phyloP scores from a whole-genome alignment of 2,888 invertebrate species.

The Salpingus planirostris region DNA sequence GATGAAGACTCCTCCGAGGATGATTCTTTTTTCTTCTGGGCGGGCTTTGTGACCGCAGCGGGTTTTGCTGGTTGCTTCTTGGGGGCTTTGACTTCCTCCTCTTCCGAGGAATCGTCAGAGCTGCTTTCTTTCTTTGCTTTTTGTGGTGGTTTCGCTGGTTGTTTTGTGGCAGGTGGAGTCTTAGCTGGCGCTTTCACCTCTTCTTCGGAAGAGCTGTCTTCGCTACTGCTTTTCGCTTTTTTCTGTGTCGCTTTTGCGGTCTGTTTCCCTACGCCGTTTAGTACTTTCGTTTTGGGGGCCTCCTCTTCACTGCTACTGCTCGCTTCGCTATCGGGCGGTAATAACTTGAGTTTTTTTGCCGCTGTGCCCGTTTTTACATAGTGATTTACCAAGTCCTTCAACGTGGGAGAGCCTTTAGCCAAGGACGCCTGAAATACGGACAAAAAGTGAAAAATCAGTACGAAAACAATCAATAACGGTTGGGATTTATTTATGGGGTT shows the following conservation, averaged over 20 bases:
- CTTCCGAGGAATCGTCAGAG: constrained; percentile 22
- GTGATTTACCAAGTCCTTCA: constrained; percentile 52
- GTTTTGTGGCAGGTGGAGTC: constrained; percentile 9
- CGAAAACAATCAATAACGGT: not conserved
- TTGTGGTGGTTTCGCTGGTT: constrained; percentile 15
- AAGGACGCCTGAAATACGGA: constrained; percentile 47
- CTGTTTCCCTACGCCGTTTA: constrained; percentile 16
- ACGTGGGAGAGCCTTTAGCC: constrained; percentile 54
- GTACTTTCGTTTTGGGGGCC: constrained; percentile 20
- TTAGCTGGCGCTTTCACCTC: constrained; percentile 8
- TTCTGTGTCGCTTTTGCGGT: constrained; percentile 9
- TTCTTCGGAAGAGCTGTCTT: constrained; percentile 24
- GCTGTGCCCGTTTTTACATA: constrained; percentile 46
- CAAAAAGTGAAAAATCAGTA: constrained; percentile 3
- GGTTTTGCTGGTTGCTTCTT: constrained; percentile 11
- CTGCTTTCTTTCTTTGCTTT: constrained; percentile 17
- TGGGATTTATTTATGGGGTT: not conserved
- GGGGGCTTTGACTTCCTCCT: constrained; percentile 15
- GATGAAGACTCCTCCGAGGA: constrained; percentile 12
- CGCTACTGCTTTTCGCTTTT: constrained; percentile 17
- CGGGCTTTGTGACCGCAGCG: constrained; percentile 1
- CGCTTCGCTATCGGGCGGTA: constrained; percentile 20
- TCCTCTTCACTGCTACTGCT: constrained; percentile 24
- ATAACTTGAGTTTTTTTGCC: constrained; percentile 36
- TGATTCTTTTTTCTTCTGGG: constrained; percentile 20